Conservation (phyloP, 2,113 vertebrate genomes). For the Corythaeola cristata region DNA sequence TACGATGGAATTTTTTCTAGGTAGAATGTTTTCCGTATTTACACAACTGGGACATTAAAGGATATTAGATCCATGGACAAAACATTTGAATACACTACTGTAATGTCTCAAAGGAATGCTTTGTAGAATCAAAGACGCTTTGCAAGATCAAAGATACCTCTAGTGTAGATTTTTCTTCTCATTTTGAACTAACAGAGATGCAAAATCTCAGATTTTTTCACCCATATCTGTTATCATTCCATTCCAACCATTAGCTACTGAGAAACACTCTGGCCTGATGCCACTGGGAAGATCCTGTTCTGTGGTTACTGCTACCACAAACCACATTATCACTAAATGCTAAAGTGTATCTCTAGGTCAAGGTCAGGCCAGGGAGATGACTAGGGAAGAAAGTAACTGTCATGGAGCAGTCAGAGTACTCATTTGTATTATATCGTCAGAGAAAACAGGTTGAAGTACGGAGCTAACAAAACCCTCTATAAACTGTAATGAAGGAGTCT, state of each 20-base stretch:
- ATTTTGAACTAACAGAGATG: slow-evolving; percentile 6
- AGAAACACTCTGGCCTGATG: slow-evolving; percentile 46
- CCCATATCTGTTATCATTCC: slow-evolving; percentile 55
- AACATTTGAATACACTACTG: background rate
- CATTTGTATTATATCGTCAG: background rate
- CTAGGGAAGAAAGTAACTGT: background rate
- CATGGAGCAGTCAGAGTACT: background rate
- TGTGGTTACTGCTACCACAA: slow-evolving; percentile 74
- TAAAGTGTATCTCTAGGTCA: slow-evolving; percentile 70
- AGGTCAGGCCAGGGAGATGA: slow-evolving; percentile 66
- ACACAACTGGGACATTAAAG: background rate
- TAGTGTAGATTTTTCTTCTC: background rate
- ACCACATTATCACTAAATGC: slow-evolving; percentile 70
- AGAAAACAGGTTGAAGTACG: background rate
- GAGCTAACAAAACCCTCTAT: background rate
- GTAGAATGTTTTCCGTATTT: background rate
- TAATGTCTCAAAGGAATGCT: background rate
- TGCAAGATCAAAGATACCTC: background rate
- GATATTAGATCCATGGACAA: background rate
- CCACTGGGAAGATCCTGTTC: slow-evolving; percentile 76
- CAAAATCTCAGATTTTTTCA: slow-evolving; percentile 8
- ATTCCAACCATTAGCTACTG: slow-evolving; percentile 71
- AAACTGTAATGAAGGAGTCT: background rate
- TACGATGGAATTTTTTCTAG: background rate
- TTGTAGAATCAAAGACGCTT: background rate